Conservation (phyloP, 2,888 invertebrate genomes). For the Tenthredo notha region DNA sequence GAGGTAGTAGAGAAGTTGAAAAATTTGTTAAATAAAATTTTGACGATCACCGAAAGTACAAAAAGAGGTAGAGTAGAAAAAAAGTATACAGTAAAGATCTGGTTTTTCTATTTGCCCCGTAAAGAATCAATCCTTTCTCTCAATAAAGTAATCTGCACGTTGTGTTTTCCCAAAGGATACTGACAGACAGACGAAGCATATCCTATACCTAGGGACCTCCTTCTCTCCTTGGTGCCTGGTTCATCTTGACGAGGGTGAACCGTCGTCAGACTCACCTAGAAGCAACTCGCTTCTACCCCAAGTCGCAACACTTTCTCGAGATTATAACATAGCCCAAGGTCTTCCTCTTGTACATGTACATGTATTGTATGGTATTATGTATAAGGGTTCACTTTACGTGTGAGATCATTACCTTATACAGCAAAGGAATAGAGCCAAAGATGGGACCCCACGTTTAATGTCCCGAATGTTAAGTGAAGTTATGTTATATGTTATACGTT, state of each 20-base stretch:
- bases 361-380: not conserved
- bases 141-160: constrained; percentile 15
- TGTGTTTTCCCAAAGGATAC: not conserved
- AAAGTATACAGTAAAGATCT: not conserved
- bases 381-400: not conserved
- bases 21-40: not conserved
- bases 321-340: constrained; percentile 12
- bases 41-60: not conserved
- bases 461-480: not conserved
- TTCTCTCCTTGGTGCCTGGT: not conserved
- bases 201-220: not conserved
- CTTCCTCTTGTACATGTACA: not conserved
- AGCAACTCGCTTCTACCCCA: not conserved
- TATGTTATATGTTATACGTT: not conserved
- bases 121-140: constrained; percentile 13
- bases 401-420: constrained; percentile 16
- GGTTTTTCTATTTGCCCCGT: not conserved
- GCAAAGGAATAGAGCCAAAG: not conserved
- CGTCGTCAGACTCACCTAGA: constrained; percentile 24
- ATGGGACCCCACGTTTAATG: not conserved
- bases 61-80: not conserved
- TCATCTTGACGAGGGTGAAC: constrained; percentile 41
- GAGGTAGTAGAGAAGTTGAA: not conserved
- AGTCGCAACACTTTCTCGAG: constrained; percentile 27
- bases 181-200: constrained; percentile 7